Conservation (phyloP, 2,888 invertebrate species). For the Muscina levida region DNA sequence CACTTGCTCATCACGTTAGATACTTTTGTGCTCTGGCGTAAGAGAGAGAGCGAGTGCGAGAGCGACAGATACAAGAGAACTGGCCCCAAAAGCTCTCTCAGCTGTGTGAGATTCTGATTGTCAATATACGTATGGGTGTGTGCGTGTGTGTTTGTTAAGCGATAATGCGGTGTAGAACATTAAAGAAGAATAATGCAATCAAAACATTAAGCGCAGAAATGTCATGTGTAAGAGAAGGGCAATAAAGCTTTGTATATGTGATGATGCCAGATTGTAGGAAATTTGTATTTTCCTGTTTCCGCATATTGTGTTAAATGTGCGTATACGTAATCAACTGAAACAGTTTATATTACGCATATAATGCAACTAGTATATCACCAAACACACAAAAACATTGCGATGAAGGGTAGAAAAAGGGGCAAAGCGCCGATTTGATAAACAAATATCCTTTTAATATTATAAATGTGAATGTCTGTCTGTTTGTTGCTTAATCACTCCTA, state of each 20-base stretch:
- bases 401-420: too few species aligned
- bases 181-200: slow-evolving; percentile 1
- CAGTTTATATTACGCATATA: too few species aligned
- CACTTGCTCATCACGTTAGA: slow-evolving; percentile 52
- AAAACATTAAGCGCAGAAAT: slow-evolving; percentile 34
- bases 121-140: too few species aligned
- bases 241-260: background rate
- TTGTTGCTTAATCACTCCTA: too few species aligned
- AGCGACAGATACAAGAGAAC: background rate
- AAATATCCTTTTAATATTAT: too few species aligned
- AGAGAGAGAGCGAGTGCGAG: too few species aligned
- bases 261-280: background rate
- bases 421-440: too few species aligned
- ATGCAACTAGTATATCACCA: too few species aligned
- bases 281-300: background rate
- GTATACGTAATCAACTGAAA: too few species aligned
- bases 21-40: too few species aligned
- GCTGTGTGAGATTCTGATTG: background rate
- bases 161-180: slow-evolving; percentile 6
- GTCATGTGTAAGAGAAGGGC: background rate
- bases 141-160: background rate
- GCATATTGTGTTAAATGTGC: background rate
- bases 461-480: too few species aligned
- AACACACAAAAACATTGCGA: too few species aligned
- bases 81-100: slow-evolving; percentile 54